Percentiles rank a stretch among this genome's conserved stretches.
These are phyloP conservation scores for Poecile montanus DNA, from an alignment of 2,797 vertebrate genomes.

Conservation along the genomic window DNA sequence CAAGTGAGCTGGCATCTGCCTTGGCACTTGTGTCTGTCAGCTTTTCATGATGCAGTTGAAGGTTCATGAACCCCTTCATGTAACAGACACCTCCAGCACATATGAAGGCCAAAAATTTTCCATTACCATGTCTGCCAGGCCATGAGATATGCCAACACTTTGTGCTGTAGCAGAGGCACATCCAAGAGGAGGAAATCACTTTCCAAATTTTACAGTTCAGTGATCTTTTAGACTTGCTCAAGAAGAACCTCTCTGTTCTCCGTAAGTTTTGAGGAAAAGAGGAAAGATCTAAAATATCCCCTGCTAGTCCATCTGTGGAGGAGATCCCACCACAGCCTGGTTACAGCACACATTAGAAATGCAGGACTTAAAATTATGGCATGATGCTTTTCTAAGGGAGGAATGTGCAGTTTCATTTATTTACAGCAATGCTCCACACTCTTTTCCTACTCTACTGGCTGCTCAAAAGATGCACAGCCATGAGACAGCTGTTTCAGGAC, in stretches of 20 bases:
- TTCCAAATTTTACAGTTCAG: background rate
- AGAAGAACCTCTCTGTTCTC: background rate
- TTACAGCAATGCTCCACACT: background rate
- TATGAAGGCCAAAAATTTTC: background rate
- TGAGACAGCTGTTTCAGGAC: background rate
- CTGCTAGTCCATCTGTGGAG: background rate
- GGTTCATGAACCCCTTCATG: fast-evolving
- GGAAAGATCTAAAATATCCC: background rate
- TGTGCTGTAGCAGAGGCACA: background rate
- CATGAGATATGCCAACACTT: background rate
- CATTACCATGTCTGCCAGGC: background rate
- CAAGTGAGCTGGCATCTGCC: background rate
- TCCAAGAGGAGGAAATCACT: background rate
- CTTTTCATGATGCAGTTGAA: background rate
- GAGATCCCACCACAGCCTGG: background rate
- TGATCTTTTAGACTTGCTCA: background rate
- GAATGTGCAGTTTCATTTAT: background rate
- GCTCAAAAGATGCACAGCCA: background rate
- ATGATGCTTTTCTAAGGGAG: background rate
- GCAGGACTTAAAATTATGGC: background rate
- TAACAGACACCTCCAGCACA: background rate
- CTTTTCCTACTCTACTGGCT: background rate
- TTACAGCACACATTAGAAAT: background rate
- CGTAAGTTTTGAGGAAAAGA: background rate
- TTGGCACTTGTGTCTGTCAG: background rate